phyloP scores from a whole-genome alignment of 1,140 invertebrate species.

The Bombus turneri region DNA sequence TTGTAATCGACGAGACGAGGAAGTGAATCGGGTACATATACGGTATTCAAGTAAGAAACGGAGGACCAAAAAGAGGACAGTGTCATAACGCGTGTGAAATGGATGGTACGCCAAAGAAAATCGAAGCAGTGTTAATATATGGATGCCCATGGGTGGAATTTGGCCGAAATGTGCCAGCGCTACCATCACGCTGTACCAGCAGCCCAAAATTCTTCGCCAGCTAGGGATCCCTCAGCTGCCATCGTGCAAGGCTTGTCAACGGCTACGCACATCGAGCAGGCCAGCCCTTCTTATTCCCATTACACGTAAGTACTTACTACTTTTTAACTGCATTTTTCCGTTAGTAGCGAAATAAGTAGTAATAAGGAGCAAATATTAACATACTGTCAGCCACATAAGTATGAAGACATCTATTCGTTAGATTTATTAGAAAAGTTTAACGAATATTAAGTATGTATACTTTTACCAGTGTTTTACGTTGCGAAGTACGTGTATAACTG shows the following conservation, averaged over 20 bases:
- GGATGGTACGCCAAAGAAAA: constrained; percentile 79
- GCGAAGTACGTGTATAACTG: too few species aligned
- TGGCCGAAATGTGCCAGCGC: constrained; percentile 83
- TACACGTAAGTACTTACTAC: constrained; percentile 78
- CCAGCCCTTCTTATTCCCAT: constrained; percentile 79
- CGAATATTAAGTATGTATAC: too few species aligned
- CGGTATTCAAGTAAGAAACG: background rate
- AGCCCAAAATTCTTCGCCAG: constrained; percentile 78
- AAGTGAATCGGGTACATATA: background rate
- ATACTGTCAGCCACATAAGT: too few species aligned
- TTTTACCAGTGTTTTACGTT: too few species aligned
- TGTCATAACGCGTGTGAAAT: constrained; percentile 78
- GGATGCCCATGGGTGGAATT: constrained; percentile 83
- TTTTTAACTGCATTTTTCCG: background rate
- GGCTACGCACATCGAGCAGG: constrained; percentile 78
- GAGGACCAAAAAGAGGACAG: constrained; percentile 30
- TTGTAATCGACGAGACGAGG: background rate
- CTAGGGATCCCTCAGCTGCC: constrained; percentile 76
- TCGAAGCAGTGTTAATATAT: constrained; percentile 81
- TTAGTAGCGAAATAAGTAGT: too few species aligned
- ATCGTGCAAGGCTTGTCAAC: constrained; percentile 77
- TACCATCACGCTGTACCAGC: constrained; percentile 81
- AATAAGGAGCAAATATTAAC: too few species aligned
- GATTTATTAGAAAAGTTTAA: too few species aligned
- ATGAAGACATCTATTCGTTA: too few species aligned